These are phyloP conservation scores for Aythya baeri DNA, from an alignment of 2,113 vertebrate species.

Conservation along the genomic window DNA sequence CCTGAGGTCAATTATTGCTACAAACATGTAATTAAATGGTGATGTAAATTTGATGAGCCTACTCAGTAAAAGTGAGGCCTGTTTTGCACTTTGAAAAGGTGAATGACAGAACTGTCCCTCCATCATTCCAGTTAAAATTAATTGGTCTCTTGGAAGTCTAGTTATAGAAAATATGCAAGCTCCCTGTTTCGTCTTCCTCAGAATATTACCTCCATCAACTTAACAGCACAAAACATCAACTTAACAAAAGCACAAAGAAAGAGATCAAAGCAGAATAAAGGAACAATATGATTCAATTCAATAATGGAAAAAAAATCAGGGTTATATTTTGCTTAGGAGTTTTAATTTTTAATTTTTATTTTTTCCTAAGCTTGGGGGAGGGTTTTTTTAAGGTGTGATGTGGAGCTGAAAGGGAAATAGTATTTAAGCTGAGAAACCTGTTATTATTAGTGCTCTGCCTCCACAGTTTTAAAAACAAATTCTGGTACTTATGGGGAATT, in stretches of 20 bases:
- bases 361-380: background rate
- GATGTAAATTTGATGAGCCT: constrained; percentile 58
- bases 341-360: background rate
- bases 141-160: constrained; percentile 7
- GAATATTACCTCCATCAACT: constrained; percentile 8
- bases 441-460: constrained; percentile 54
- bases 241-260: background rate
- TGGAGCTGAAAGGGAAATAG: constrained; percentile 45
- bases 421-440: constrained; percentile 55
- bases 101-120: constrained; percentile 9
- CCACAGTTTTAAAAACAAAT: constrained; percentile 67
- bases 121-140: constrained; percentile 33
- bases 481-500: constrained; percentile 33
- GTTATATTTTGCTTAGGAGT: constrained; percentile 5
- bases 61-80: constrained; percentile 10
- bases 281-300: background rate
- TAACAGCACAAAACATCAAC: background rate
- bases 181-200: background rate
- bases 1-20: constrained; percentile 54
- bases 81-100: constrained; percentile 22
- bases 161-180: background rate
- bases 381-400: constrained; percentile 7
- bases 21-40: constrained; percentile 39
- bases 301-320: background rate
- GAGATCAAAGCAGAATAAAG: background rate